Base-by-base conservation (phyloP, 30 jellyfish, hydroid and myxozoan species). In the Pelagia noctiluca region DNA sequence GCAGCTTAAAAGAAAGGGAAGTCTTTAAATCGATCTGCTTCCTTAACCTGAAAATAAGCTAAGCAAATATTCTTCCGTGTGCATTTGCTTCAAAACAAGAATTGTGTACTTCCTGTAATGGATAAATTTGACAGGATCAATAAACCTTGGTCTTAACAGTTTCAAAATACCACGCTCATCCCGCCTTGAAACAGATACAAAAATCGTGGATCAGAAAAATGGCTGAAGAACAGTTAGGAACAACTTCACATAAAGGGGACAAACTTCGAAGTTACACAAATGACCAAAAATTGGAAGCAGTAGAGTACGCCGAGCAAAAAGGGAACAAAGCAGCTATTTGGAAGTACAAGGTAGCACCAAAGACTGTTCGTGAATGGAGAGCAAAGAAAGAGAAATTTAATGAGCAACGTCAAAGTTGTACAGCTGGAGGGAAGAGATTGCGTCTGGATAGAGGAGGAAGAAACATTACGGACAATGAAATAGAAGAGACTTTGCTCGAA, bases 401-500 rank as follows among this genome's bases (percentile, higher is more conserved):
- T 1, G 85, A 13, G 48, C 38, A 48, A 32, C n/a, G n/a, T n/a
- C 23, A 10, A 60, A 5, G 72, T 24, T 24, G 21, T 5, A 60
- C 10, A n/a, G 21, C 10, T 5, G 35, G 72, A 60, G 21, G 21
- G 21, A 60, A 10, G 8, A 10, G 35, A 5, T 5, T 5, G 21
- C 10, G 35, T 5, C 21, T 60, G 72, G 72, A n/a, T 60, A 76
- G 77, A 21, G 74, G 30, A 30, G 83, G 83, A 70, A 36, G 85
- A 38, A 73, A 73, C 49, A 42, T 42, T 37, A 19, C 48, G 78
- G 2, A 35, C 21, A 76, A 73, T 26, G 18, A 75, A 37, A 16
- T 73, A 73, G 85, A 73, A 73, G 5, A 46, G 16, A 76, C 85
- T 37, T 52, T 73, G 38, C 38, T 73, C 46, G 85, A 42, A 73